Evolutionary conservation across 2,113 vertebrate species (phyloP).

Genomic region (Zapornia atra): DNA sequence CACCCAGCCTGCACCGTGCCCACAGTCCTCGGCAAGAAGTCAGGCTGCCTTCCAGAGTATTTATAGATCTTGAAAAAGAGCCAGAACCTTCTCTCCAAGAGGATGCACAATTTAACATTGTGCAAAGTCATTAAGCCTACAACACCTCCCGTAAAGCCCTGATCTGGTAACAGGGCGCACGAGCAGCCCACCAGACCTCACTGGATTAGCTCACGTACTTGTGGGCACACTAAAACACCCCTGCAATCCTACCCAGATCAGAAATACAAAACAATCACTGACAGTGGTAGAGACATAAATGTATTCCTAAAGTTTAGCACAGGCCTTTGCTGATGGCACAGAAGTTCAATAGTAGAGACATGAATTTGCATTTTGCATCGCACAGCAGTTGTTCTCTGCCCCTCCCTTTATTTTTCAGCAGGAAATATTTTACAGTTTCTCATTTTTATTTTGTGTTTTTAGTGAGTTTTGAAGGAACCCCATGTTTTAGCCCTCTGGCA

Average conservation of each 20-base stretch:
- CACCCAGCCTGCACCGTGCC: not conserved
- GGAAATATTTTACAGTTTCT: not conserved
- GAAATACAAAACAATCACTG: not conserved
- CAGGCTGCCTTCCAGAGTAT: constrained; percentile 32
- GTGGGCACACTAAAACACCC: not conserved
- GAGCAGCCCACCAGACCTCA: not conserved
- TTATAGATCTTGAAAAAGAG: constrained; percentile 60
- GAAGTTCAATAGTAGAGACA: not conserved
- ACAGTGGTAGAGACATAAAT: not conserved
- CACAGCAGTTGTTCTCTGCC: not conserved
- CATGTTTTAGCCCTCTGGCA: not conserved
- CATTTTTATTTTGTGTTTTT: not conserved
- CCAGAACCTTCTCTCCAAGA: constrained; percentile 37
- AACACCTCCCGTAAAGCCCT: not conserved
- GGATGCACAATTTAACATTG: constrained; percentile 52
- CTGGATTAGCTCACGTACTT: not conserved
- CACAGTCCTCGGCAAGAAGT: not conserved
- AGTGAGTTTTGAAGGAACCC: not conserved
- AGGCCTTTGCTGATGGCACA: not conserved
- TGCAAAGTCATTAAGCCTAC: constrained; percentile 61
- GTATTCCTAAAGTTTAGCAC: not conserved
- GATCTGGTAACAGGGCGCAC: not conserved
- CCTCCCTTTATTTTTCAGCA: not conserved
- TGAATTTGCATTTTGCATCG: not conserved
- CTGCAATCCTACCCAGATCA: not conserved